phyloP scores from a whole-genome alignment of 2,113 vertebrate genomes.

The Megatriorchis doriae region DNA sequence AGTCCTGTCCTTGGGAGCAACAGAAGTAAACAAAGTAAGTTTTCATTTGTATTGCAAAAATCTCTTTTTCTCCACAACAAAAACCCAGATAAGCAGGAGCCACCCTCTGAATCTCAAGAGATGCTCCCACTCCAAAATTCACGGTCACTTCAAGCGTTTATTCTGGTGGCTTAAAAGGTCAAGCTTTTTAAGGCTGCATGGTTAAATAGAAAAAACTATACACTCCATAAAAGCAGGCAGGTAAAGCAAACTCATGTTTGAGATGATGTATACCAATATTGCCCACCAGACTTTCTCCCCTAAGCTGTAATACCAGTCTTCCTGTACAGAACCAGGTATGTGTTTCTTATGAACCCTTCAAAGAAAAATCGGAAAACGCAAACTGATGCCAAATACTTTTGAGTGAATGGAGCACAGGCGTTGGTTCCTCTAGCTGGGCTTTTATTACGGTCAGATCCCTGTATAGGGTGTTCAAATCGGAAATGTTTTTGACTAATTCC shows the following conservation, averaged over 20 bases:
- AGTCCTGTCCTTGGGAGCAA: neutral
- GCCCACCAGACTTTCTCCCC: too few species aligned
- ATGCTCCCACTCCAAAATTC: neutral
- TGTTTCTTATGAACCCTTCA: neutral
- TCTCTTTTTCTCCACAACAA: neutral
- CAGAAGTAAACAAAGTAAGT: neutral
- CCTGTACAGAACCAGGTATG: too few species aligned
- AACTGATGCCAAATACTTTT: neutral
- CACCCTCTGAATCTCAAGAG: neutral
- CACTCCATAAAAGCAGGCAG: neutral
- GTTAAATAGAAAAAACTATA: neutral
- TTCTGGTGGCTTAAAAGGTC: neutral
- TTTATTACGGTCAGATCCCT: neutral
- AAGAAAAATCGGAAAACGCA: neutral
- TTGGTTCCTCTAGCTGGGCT: neutral
- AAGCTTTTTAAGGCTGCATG: neutral
- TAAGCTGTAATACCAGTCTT: too few species aligned
- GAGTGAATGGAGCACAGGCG: neutral
- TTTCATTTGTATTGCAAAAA: neutral
- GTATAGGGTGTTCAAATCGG: neutral
- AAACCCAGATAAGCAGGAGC: neutral
- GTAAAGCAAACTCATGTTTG: neutral
- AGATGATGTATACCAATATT: neutral
- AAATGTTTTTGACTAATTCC: neutral
- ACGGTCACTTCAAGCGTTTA: neutral